A percentile compares a stretch with the other conserved stretches of the same genome.
phyloP scores from a whole-genome alignment of 1,140 invertebrate species.

The Drosophila arizonae region DNA sequence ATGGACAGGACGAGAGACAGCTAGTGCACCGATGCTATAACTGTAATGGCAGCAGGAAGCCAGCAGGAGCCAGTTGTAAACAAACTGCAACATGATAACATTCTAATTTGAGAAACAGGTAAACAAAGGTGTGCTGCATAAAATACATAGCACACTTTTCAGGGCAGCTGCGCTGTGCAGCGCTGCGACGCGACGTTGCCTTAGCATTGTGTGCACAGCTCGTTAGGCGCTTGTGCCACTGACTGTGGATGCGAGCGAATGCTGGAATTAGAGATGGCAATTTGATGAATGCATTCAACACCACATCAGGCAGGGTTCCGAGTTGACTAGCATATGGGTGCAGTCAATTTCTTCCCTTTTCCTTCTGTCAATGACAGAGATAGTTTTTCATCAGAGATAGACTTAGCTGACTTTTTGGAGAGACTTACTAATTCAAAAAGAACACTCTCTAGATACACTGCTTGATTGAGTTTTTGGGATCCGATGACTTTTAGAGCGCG shows the following conservation, averaged over 20 bases:
- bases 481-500: no score
- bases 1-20: background rate
- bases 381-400: no score
- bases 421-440: no score
- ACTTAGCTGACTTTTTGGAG: no score
- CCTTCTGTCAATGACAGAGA: no score
- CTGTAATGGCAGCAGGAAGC: constrained; percentile 21
- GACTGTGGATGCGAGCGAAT: background rate
- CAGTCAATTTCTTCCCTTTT: no score
- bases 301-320: no score
- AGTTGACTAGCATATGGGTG: no score
- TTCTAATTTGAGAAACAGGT: constrained; percentile 57
- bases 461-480: no score
- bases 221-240: background rate
- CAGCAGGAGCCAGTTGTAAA: constrained; percentile 34
- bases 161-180: constrained; percentile 16
- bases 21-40: background rate
- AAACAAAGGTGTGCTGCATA: constrained; percentile 31
- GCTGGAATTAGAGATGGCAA: constrained; percentile 1
- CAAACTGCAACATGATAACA: constrained; percentile 52
- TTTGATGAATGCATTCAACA: background rate
- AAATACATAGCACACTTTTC: constrained; percentile 43
- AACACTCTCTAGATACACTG: no score
- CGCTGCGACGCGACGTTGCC: background rate
- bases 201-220: constrained; percentile 32